Conservation (phyloP, 2,113 vertebrate species). For the Myotis yumanensis region DNA sequence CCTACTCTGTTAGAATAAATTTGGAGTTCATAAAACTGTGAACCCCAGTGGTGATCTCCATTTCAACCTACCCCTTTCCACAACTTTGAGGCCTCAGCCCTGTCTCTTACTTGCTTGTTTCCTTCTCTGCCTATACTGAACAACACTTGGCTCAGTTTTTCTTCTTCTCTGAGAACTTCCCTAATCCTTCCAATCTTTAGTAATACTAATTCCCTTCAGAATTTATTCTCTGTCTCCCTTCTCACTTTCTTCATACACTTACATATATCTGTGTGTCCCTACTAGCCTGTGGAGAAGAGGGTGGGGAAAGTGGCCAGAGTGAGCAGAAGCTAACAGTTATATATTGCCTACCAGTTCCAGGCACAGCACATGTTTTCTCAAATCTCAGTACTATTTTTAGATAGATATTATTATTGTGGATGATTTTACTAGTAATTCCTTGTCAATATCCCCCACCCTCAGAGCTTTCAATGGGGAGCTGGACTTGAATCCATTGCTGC, state of each 20-base stretch:
- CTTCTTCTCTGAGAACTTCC: neutral
- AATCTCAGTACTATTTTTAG: neutral
- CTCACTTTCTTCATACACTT: neutral
- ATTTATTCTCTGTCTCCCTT: neutral
- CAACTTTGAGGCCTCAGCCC: neutral
- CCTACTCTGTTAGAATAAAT: neutral
- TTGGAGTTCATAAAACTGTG: neutral
- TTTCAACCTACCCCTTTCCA: neutral
- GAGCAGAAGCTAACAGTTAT: neutral
- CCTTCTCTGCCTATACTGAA: neutral
- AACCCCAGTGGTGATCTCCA: neutral
- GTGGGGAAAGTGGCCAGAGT: neutral
- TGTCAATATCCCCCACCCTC: accelerated
- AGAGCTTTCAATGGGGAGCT: neutral
- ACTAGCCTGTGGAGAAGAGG: neutral
- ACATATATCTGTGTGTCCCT: neutral
- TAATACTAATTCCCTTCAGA: neutral
- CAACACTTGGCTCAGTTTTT: neutral
- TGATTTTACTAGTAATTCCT: neutral
- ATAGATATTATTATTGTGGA: neutral
- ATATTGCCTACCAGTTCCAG: neutral
- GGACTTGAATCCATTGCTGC: neutral
- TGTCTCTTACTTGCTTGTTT: neutral
- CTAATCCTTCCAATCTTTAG: neutral
- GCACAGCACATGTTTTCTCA: neutral